Evolutionary conservation across 2,797 vertebrate species (phyloP).

Genomic region (Hyperoplus lanceolatus): DNA sequence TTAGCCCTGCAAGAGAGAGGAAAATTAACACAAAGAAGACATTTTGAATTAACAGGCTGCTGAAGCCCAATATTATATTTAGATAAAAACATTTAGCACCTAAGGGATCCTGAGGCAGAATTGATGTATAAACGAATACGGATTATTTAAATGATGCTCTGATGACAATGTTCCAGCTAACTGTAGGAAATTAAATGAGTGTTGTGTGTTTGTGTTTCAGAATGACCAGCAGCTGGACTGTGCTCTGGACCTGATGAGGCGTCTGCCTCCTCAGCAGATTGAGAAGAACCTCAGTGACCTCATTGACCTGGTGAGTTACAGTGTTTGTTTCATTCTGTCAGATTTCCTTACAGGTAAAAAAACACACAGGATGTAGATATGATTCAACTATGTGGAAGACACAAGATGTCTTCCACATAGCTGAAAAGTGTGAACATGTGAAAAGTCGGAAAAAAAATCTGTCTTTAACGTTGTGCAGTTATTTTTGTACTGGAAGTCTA

Average conservation of each 20-base stretch:
- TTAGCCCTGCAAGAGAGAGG: too few relatives aligned
- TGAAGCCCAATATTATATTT: not conserved
- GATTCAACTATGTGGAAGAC: too few relatives aligned
- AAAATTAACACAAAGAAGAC: too few relatives aligned
- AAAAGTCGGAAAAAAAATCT: not conserved
- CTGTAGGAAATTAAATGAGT: too few relatives aligned
- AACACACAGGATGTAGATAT: not conserved
- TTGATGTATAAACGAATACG: not conserved
- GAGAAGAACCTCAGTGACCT: conserved; percentile 99
- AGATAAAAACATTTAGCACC: not conserved
- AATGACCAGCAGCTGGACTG: conserved; percentile 98
- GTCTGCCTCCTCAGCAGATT: conserved; percentile 98
- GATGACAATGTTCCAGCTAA: not conserved
- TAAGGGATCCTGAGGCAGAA: not conserved
- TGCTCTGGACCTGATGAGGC: conserved; percentile 99
- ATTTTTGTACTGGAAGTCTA: conserved; percentile 8
- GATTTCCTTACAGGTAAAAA: conserved; percentile 6
- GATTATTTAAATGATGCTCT: not conserved
- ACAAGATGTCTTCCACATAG: not conserved
- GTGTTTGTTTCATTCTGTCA: not conserved
- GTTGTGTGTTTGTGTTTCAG: conserved; percentile 76
- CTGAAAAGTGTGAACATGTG: not conserved
- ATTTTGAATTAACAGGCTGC: not conserved
- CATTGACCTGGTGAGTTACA: conserved; percentile 94
- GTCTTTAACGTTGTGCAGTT: not conserved